phyloP scores from a whole-genome alignment of 2,113 vertebrate species.

The Climacteris rufus region DNA sequence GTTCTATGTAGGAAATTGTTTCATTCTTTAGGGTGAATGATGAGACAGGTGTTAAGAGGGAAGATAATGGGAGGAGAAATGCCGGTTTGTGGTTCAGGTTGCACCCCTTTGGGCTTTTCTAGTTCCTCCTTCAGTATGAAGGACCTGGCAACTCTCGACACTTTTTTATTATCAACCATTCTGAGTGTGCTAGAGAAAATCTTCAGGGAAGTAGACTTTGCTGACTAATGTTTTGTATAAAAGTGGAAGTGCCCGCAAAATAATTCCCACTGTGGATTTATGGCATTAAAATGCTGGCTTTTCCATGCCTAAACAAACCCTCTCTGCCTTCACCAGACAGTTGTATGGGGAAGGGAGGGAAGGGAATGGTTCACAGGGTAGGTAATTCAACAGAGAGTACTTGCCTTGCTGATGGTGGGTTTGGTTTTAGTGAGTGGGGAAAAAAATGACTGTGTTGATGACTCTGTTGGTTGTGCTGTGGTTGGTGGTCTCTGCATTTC shows the following conservation, averaged over 20 bases:
- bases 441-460: neutral
- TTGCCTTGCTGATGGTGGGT: neutral
- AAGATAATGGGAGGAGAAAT: neutral
- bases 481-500: neutral
- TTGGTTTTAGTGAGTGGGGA: neutral
- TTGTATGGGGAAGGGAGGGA: neutral
- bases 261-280: neutral
- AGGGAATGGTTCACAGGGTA: neutral
- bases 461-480: neutral
- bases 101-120: neutral
- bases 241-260: neutral
- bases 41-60: neutral
- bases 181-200: neutral
- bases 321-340: neutral
- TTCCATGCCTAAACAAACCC: neutral
- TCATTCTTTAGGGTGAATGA: neutral
- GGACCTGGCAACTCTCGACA: neutral
- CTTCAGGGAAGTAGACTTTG: constrained; percentile 25
- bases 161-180: neutral
- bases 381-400: neutral
- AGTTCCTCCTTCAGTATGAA: neutral
- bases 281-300: neutral
- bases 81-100: neutral
- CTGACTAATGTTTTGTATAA: neutral
- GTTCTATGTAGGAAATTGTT: neutral